Conservation (phyloP, 2,797 vertebrate species). For the Rhadinocentrus ornatus region DNA sequence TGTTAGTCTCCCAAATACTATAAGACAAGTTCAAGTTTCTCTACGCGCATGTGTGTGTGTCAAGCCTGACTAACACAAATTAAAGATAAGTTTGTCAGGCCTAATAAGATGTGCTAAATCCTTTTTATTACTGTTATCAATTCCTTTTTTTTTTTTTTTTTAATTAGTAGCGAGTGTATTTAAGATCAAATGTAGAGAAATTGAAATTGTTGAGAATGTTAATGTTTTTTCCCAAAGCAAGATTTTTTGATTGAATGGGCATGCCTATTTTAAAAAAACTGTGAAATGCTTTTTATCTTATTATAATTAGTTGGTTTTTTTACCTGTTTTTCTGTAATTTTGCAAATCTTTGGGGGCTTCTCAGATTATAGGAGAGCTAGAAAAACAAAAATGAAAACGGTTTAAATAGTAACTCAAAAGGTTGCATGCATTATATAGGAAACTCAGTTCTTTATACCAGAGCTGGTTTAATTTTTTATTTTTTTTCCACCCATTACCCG, state of each 20-base stretch:
- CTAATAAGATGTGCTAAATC: not conserved
- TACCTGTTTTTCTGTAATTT: conserved; percentile 47
- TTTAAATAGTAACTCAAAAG: not conserved
- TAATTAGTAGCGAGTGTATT: not conserved
- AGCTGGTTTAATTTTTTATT: no score
- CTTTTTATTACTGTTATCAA: not conserved
- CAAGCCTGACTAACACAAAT: no score
- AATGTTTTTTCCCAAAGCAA: no score
- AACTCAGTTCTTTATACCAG: no score
- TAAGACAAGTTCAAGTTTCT: conserved; percentile 30
- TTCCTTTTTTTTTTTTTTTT: not conserved
- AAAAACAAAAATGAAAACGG: conserved; percentile 1
- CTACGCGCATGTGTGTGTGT: not conserved
- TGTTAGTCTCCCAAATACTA: conserved; percentile 31
- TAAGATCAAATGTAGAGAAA: not conserved
- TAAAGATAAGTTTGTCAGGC: not conserved
- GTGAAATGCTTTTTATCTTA: conserved; percentile 26
- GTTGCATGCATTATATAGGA: no score
- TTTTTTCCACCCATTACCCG: no score
- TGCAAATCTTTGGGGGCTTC: conserved; percentile 24
- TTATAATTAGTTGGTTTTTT: no score
- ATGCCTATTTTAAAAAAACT: no score
- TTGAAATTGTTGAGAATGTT: not conserved
- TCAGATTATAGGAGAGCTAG: conserved; percentile 43
- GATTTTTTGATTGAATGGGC: no score